Evolutionary conservation across 2,888 invertebrate species (phyloP), one percentile per base, ranked within the genome.

Genomic region (Synergus itoensis): DNA sequence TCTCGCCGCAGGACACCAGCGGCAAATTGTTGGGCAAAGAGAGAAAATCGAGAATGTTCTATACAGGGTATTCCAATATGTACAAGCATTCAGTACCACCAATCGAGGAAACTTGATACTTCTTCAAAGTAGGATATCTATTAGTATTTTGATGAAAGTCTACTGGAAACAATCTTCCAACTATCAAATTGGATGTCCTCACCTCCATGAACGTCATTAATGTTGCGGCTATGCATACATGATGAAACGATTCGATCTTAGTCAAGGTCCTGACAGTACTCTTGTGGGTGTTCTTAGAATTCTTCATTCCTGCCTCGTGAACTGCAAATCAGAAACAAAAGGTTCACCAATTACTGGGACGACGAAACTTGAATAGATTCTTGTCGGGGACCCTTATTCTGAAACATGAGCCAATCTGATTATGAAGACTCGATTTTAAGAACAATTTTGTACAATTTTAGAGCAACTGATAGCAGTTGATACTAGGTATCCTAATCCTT

Each of bases 1-100:
- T 57, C 45, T 80, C 86, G 85, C 86, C 83, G 83, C 83, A 81
- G 85, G 86, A 86, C 81, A 86, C 79, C 81, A 65, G 76, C 83
- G 80, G 86, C 82, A 86, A 86, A 86, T 86, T 86, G 83, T 81
- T 69, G 18, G 45, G 45, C 45, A 45, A 45, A 57, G 18, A 57
- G 53, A 57, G 53, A 11, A 18, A 57, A 57, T 57, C 76, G 57
- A 73, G 28, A 62, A 76, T 67, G 53, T 21, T 62, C 63, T 69
- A 80, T 63, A 69, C 41, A 18, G 18, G 53, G 18, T 57, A 18
- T 57, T 57, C 53, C 53, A 57, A 57, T 57, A 57, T 57, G 18
- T 57, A 57, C 53, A 53, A 53, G n/a, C 53, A 5, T 53, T 7
- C n/a, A 8, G 8, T 9, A 53, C 53, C 53, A n/a, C 8, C n/a